These are phyloP conservation scores for Rhagium mordax DNA, from an alignment of 2,888 invertebrate species.

Conservation along the genomic window DNA sequence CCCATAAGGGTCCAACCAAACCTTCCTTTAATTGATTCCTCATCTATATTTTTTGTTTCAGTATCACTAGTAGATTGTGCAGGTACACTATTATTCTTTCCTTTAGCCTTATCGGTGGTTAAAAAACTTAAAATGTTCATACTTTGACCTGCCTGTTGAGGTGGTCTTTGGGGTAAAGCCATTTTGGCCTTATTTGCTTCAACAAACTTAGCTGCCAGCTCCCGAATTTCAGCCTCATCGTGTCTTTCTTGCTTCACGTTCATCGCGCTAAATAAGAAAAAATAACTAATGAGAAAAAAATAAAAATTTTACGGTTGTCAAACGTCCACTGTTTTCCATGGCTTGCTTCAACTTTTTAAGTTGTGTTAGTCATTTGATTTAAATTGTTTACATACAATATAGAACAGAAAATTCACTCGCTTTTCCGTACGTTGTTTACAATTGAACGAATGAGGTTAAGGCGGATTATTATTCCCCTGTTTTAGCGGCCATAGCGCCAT, in stretches of 20 bases:
- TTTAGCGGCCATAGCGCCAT: conserved; percentile 70
- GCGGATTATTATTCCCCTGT: conserved; percentile 67
- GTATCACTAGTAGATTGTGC: conserved; percentile 64
- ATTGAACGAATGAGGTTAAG: conserved; percentile 67
- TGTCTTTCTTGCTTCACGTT: conserved; percentile 81
- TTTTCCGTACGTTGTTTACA: conserved; percentile 59
- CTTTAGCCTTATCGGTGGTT: conserved; percentile 63
- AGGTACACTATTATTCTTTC: conserved; percentile 60
- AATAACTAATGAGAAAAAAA: conserved; percentile 42
- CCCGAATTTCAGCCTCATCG: conserved; percentile 90
- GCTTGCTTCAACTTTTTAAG: conserved; percentile 34
- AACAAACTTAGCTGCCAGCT: conserved; percentile 89
- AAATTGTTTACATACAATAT: conserved; percentile 33
- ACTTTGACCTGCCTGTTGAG: conserved; percentile 68
- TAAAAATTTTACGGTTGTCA: conserved; percentile 37
- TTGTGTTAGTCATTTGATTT: conserved; percentile 35
- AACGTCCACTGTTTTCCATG: conserved; percentile 46
- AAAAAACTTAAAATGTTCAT: conserved; percentile 78
- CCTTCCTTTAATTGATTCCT: conserved; percentile 84
- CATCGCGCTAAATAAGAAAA: conserved; percentile 45
- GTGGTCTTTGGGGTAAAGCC: conserved; percentile 67
- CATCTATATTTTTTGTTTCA: conserved; percentile 72
- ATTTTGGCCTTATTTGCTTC: conserved; percentile 74
- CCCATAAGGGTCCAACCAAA: conserved; percentile 95
- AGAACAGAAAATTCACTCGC: conserved; percentile 35